Conservation (phyloP, 2,888 invertebrate genomes). For the Torymus auratus region DNA sequence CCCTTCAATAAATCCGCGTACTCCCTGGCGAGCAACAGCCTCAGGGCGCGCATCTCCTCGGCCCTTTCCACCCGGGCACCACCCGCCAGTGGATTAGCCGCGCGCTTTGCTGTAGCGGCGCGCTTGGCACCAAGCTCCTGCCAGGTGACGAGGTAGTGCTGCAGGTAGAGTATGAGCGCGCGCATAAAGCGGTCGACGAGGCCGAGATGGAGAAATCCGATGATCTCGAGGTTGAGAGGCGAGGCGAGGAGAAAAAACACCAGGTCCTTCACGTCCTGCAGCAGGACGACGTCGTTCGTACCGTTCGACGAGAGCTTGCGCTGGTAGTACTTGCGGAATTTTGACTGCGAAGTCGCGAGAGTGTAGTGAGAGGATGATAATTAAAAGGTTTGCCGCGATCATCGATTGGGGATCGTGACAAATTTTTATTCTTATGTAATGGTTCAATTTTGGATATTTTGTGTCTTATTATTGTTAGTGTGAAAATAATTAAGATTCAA, state of each 20-base stretch:
- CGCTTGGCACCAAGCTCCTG: constrained; percentile 79
- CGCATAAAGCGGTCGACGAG: constrained; percentile 82
- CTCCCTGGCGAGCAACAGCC: constrained; percentile 81
- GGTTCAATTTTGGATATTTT: too few species aligned
- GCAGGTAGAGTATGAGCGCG: constrained; percentile 81
- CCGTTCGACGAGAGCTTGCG: constrained; percentile 16
- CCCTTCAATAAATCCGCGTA: constrained; percentile 81
- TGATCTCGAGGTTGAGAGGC: constrained; percentile 80
- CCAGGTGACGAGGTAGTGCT: constrained; percentile 82
- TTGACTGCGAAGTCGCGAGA: constrained; percentile 1
- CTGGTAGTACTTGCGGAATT: constrained; percentile 30
- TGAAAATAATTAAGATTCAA: too few species aligned
- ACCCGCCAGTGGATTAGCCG: constrained; percentile 69
- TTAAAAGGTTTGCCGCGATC: too few species aligned
- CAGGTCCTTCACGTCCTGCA: constrained; percentile 81
- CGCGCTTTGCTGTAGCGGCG: constrained; percentile 76
- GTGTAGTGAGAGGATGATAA: too few species aligned
- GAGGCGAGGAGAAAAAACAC: constrained; percentile 78
- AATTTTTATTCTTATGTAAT: too few species aligned
- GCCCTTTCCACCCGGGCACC: constrained; percentile 66
- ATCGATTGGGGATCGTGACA: too few species aligned
- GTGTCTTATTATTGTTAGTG: too few species aligned
- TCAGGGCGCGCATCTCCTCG: constrained; percentile 80
- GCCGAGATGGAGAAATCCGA: constrained; percentile 80
- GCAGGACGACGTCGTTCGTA: constrained; percentile 80